Evolutionary conservation across 2,888 invertebrate genomes (phyloP).

Genomic region (Ichneumoninae sp.): DNA sequence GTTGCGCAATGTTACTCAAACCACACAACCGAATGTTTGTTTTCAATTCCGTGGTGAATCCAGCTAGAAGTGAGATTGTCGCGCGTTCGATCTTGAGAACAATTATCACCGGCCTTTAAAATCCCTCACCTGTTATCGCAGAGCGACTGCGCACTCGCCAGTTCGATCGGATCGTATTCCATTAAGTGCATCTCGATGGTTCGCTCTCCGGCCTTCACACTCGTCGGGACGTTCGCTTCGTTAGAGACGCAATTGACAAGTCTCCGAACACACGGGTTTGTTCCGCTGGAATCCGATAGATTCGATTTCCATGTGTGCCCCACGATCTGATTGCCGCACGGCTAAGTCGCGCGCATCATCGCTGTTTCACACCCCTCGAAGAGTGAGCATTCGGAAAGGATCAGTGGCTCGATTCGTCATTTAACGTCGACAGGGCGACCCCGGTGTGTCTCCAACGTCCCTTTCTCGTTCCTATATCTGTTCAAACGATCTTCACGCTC

Average conservation of each 20-base stretch:
- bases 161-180: constrained; percentile 35
- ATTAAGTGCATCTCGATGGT: constrained; percentile 11
- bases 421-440: constrained; percentile 63
- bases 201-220: constrained; percentile 1
- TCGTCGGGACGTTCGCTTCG: constrained; percentile 37
- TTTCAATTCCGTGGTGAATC: neutral
- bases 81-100: constrained; percentile 3
- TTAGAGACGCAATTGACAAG: constrained; percentile 56
- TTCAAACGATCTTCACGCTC: constrained; percentile 59
- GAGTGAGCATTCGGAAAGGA: constrained; percentile 78
- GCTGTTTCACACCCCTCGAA: constrained; percentile 79
- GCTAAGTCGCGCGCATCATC: constrained; percentile 48
- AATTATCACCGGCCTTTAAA: neutral
- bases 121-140: neutral
- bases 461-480: constrained; percentile 57
- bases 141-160: neutral
- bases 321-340: constrained; percentile 38
- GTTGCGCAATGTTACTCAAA: too few relatives aligned
- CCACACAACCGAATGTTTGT: too few relatives aligned
- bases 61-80: neutral
- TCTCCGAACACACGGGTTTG: constrained; percentile 32
- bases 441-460: constrained; percentile 54
- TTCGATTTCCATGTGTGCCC: constrained; percentile 46
- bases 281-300: constrained; percentile 60
- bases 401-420: constrained; percentile 81